Conservation (phyloP, 2,888 invertebrate species). For the Cantharis rustica region DNA sequence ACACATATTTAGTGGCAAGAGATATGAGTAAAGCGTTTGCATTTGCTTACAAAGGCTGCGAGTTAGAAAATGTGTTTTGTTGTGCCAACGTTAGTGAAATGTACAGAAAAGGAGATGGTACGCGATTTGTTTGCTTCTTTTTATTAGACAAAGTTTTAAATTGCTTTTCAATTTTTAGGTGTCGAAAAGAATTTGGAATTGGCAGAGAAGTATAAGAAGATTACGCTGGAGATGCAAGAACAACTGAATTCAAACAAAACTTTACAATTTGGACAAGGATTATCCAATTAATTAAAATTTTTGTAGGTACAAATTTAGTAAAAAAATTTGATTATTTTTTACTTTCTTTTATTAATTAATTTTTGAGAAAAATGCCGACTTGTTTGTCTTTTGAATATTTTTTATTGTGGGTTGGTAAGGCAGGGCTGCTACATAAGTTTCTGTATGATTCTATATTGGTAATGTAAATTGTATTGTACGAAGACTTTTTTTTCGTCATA, state of each 20-base stretch:
- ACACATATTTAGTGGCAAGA: conserved; percentile 57
- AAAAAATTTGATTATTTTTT: neutral
- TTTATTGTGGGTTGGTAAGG: too few species aligned
- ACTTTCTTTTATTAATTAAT: too few species aligned
- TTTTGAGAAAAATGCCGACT: too few species aligned
- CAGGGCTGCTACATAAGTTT: too few species aligned
- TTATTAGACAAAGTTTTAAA: neutral
- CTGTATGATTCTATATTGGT: too few species aligned
- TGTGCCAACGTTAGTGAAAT: conserved; percentile 91
- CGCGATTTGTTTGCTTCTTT: neutral
- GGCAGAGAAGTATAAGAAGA: conserved; percentile 73
- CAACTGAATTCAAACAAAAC: conserved; percentile 60
- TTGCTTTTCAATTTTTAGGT: conserved; percentile 36
- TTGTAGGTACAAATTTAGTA: neutral
- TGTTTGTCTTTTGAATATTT: too few species aligned
- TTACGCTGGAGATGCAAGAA: conserved; percentile 73
- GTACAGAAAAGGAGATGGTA: conserved; percentile 83
- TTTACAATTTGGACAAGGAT: conserved; percentile 59
- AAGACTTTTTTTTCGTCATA: too few species aligned
- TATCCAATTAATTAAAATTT: conserved; percentile 28
- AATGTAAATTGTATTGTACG: too few species aligned
- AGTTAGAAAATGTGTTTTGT: conserved; percentile 81
- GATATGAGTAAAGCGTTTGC: conserved; percentile 80
- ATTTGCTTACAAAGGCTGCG: conserved; percentile 80
- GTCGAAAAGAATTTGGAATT: conserved; percentile 72